Percentiles rank a stretch among this genome's conserved stretches.
Evolutionary conservation across 2,113 vertebrate species (phyloP).

Genomic region (Desmodus rotundus): DNA sequence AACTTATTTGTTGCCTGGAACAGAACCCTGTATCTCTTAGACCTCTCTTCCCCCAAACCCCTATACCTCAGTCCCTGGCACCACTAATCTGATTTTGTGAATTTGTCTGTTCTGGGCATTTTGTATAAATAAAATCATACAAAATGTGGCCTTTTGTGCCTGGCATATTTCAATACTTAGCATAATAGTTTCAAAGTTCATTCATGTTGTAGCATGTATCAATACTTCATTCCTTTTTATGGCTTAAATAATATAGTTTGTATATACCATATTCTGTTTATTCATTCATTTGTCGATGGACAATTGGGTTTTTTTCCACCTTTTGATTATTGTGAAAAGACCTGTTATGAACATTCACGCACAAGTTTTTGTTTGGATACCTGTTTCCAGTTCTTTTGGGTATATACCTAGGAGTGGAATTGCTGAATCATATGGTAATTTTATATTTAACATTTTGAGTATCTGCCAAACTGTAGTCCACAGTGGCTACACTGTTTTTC

Average conservation of each 20-base stretch:
- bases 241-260: background rate
- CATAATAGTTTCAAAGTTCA: background rate
- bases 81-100: background rate
- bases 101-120: background rate
- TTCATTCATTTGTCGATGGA: background rate
- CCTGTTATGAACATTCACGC: background rate
- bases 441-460: background rate
- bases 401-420: background rate
- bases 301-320: background rate
- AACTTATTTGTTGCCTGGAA: too few relatives aligned
- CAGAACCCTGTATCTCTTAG: background rate
- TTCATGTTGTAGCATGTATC: background rate
- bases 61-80: background rate
- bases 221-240: background rate
- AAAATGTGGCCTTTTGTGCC: background rate
- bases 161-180: background rate
- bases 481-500: background rate
- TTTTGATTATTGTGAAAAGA: background rate
- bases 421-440: background rate
- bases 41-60: fast-evolving
- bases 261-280: background rate
- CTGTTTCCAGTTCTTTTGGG: background rate
- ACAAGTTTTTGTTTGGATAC: background rate
- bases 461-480: background rate
- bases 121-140: background rate